These are phyloP conservation scores for Phyllostomus hastatus DNA, from an alignment of 2,113 vertebrate genomes.

Conservation along the genomic window DNA sequence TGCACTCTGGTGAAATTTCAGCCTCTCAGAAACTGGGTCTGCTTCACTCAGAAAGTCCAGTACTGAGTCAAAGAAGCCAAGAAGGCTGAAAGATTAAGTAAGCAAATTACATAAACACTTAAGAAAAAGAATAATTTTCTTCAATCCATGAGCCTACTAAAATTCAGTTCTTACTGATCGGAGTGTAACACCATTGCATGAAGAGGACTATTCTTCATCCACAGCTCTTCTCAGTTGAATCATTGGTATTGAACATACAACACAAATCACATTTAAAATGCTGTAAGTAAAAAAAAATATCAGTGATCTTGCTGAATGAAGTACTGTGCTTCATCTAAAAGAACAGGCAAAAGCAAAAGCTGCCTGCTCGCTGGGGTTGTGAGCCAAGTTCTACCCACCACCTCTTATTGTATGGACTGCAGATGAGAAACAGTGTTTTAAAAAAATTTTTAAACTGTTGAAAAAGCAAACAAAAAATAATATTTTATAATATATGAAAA, in stretches of 20 bases:
- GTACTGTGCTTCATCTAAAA: background rate
- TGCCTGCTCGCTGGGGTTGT: background rate
- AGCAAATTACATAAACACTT: slow-evolving; percentile 51
- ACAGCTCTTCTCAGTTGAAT: slow-evolving; percentile 29
- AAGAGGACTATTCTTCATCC: slow-evolving; percentile 47
- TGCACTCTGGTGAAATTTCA: slow-evolving; percentile 59
- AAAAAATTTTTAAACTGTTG: background rate
- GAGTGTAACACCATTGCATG: slow-evolving; percentile 9
- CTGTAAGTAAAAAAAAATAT: background rate
- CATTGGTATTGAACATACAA: slow-evolving; percentile 33
- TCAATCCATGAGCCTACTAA: slow-evolving; percentile 2
- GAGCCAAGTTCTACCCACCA: background rate
- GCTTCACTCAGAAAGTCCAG: slow-evolving; percentile 21
- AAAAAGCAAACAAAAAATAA: background rate
- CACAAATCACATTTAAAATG: slow-evolving; percentile 54
- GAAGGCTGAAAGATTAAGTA: slow-evolving; percentile 51
- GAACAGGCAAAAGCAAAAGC: background rate
- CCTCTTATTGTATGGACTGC: background rate
- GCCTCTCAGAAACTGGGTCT: slow-evolving; percentile 30
- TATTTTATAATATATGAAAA: background rate
- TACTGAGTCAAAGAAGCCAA: background rate
- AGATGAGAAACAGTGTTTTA: background rate
- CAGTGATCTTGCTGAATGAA: slow-evolving; percentile 33
- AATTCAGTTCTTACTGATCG: slow-evolving; percentile 32
- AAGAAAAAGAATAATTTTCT: slow-evolving; percentile 45